Conservation (phyloP, 2,797 vertebrate genomes). For the Podargus strigoides region DNA sequence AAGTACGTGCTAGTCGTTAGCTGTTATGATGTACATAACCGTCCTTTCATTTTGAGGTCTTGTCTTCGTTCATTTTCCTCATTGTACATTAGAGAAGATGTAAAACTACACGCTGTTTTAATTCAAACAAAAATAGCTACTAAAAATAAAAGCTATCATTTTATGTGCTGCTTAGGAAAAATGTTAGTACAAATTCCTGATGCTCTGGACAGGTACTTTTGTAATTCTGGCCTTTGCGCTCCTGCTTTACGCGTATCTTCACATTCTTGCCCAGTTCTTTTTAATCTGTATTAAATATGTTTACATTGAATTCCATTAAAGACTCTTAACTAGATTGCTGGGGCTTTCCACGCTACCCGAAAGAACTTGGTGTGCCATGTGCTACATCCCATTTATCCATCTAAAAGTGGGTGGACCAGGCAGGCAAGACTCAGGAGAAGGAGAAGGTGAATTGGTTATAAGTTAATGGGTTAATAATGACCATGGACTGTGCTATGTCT, state of each 20-base stretch:
- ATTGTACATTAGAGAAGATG: neutral
- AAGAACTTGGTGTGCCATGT: neutral
- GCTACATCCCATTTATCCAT: neutral
- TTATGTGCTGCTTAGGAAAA: neutral
- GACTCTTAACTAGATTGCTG: neutral
- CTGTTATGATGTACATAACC: neutral
- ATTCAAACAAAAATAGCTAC: neutral
- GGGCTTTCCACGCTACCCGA: neutral
- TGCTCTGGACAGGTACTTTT: neutral
- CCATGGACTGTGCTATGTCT: neutral
- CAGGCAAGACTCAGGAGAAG: neutral
- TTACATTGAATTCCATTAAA: neutral
- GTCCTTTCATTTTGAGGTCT: neutral
- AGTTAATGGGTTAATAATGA: conserved; percentile 27
- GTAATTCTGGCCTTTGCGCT: neutral
- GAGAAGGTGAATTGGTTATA: neutral
- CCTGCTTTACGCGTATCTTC: neutral
- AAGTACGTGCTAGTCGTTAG: neutral
- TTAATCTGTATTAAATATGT: neutral
- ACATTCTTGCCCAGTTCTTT: neutral
- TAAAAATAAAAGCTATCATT: neutral
- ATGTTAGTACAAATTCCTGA: neutral
- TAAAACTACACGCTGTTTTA: neutral
- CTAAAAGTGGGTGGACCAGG: neutral
- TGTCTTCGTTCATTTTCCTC: neutral